Evolutionary conservation across 2,113 vertebrate genomes (phyloP).

Genomic region (Verasper variegatus): DNA sequence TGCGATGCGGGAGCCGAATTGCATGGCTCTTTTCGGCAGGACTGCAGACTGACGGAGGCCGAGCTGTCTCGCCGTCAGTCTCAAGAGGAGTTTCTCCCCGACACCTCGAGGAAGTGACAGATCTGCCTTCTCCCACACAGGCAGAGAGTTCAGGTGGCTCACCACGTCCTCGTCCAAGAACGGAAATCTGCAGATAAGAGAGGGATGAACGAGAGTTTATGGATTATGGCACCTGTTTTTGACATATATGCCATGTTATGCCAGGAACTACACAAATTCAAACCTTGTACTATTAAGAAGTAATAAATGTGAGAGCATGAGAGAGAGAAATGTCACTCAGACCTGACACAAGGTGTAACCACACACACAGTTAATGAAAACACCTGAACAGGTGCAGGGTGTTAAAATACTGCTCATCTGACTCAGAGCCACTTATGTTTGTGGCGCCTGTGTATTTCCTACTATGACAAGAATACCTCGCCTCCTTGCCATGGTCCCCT

Average conservation of each 20-base stretch:
- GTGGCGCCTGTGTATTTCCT: no score
- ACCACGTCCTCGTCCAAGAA: constrained; percentile 96
- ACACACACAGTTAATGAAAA: no score
- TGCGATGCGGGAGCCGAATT: constrained; percentile 96
- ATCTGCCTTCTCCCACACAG: constrained; percentile 89
- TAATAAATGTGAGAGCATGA: no score
- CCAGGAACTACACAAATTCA: no score
- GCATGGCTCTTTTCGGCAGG: constrained; percentile 94
- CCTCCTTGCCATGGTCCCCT: constrained; percentile 94
- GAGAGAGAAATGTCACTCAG: no score
- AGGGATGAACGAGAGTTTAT: neutral
- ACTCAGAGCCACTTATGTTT: no score
- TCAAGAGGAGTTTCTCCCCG: constrained; percentile 93
- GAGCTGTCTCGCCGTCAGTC: constrained; percentile 84
- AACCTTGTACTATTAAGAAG: no score
- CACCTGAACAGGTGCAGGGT: no score
- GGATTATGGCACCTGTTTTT: no score
- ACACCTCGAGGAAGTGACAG: constrained; percentile 89
- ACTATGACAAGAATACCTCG: constrained; percentile 80
- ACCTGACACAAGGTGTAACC: no score
- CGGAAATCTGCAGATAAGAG: constrained; percentile 86
- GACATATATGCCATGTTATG: neutral
- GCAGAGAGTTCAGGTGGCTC: constrained; percentile 88
- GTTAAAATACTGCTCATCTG: no score
- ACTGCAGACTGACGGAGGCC: constrained; percentile 84